A percentile compares a stretch with the other conserved stretches of the same genome.
Conservation (phyloP, 1,140 invertebrate genomes). For the Nymphalis io region DNA sequence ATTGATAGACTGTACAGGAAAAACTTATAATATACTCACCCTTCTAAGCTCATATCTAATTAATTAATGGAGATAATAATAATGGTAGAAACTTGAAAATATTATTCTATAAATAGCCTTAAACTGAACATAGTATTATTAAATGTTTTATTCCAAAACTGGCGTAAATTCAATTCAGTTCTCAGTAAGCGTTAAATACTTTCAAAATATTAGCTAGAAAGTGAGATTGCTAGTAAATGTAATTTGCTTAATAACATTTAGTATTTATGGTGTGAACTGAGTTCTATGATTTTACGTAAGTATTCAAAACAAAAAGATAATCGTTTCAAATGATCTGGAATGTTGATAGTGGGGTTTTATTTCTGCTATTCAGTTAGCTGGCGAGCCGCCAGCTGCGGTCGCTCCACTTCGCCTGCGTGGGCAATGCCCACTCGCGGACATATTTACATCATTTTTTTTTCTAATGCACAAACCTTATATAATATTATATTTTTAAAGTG, state of each 20-base stretch:
- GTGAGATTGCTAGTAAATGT: background rate
- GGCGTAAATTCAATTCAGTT: too few species aligned
- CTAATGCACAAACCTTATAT: slow-evolving; percentile 15
- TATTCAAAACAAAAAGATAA: slow-evolving; percentile 62
- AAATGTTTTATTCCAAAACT: too few species aligned
- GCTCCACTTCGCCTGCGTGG: slow-evolving; percentile 58
- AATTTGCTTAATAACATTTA: background rate
- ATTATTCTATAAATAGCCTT: too few species aligned
- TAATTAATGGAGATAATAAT: too few species aligned
- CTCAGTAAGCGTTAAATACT: too few species aligned
- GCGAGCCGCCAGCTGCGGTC: slow-evolving; percentile 60
- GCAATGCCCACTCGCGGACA: slow-evolving; percentile 57
- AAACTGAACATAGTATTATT: too few species aligned
- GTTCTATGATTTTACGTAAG: slow-evolving; percentile 16
- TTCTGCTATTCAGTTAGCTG: slow-evolving; percentile 64
- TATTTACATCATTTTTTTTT: slow-evolving; percentile 42
- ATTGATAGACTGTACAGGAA: too few species aligned
- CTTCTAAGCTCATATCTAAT: too few species aligned
- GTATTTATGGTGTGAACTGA: background rate
- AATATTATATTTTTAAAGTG: background rate
- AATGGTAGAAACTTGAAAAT: too few species aligned
- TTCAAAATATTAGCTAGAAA: too few species aligned
- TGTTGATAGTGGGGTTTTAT: slow-evolving; percentile 74
- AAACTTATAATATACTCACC: too few species aligned
- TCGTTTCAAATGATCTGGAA: slow-evolving; percentile 70